Evolutionary conservation across 2,113 vertebrate species (phyloP).

Genomic region (Naja naja): DNA sequence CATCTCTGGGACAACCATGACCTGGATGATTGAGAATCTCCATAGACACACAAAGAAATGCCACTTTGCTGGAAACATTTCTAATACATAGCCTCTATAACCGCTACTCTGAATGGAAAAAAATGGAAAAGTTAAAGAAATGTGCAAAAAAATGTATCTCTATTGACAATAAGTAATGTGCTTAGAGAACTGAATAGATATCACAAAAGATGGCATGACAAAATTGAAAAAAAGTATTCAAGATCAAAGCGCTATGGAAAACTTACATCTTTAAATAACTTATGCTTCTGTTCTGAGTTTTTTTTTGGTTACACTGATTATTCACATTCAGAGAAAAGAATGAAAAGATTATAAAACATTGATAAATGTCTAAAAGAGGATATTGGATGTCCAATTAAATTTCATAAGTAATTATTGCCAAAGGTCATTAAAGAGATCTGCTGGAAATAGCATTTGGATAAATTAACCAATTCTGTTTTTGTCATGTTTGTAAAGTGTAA

Average conservation of each 20-base stretch:
- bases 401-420: not conserved
- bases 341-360: not conserved
- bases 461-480: not conserved
- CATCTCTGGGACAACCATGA: not conserved
- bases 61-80: not conserved
- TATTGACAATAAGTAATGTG: not conserved
- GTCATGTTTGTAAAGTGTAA: not conserved
- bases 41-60: not conserved
- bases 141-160: not conserved
- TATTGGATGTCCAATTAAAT: not conserved
- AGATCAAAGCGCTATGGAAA: not conserved
- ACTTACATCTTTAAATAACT: not conserved
- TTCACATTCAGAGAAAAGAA: not conserved
- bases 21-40: not conserved
- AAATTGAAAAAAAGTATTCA: not conserved
- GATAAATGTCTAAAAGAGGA: not conserved
- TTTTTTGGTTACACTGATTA: not conserved
- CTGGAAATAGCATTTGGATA: not conserved
- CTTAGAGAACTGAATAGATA: not conserved
- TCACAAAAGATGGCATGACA: not conserved
- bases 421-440: not conserved
- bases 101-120: not conserved
- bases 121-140: not conserved
- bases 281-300: not conserved
- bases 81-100: not conserved